A percentile compares a stretch with the other conserved stretches of the same genome.
These are phyloP conservation scores for Typhlomys cinereus DNA, from an alignment of 2,113 vertebrate genomes.

Conservation along the genomic window DNA sequence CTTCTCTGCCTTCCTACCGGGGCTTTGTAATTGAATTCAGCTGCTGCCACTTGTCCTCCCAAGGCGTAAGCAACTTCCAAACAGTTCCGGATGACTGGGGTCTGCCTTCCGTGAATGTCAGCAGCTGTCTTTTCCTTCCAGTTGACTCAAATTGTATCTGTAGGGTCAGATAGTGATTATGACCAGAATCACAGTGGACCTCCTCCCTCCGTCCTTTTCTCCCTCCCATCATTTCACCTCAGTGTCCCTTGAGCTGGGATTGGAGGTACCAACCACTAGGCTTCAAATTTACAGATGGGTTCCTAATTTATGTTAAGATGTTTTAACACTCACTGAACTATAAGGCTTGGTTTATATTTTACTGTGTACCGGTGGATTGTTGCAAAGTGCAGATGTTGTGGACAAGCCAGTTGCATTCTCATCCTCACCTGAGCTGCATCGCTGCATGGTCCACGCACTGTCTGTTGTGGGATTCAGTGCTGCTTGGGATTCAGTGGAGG, in stretches of 20 bases:
- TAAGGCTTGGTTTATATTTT: not conserved
- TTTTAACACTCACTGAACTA: conserved; percentile 20
- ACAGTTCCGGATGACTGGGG: conserved; percentile 62
- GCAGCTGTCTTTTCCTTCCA: conserved; percentile 55
- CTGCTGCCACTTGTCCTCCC: conserved; percentile 74
- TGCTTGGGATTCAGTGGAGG: conserved; percentile 36
- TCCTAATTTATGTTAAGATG: conserved; percentile 39
- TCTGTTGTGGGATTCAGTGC: too few relatives aligned
- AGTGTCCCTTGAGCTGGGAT: not conserved
- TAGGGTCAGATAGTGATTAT: conserved; percentile 50
- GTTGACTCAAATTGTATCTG: conserved; percentile 39
- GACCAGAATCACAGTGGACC: conserved; percentile 22
- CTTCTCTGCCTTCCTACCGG: conserved; percentile 51
- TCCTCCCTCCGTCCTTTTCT: not conserved
- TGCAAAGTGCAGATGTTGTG: not conserved
- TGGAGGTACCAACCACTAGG: not conserved
- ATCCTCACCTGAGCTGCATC: conserved; percentile 38
- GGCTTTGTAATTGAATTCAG: conserved; percentile 68
- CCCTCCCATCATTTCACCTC: not conserved
- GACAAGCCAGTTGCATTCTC: not conserved
- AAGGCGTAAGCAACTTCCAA: conserved; percentile 53
- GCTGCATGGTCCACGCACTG: not conserved
- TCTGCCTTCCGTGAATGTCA: conserved; percentile 34
- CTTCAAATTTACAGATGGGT: not conserved
- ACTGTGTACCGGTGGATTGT: too few relatives aligned